Conservation (phyloP, 1,140 invertebrate genomes). For the Phymastichus coffea region DNA sequence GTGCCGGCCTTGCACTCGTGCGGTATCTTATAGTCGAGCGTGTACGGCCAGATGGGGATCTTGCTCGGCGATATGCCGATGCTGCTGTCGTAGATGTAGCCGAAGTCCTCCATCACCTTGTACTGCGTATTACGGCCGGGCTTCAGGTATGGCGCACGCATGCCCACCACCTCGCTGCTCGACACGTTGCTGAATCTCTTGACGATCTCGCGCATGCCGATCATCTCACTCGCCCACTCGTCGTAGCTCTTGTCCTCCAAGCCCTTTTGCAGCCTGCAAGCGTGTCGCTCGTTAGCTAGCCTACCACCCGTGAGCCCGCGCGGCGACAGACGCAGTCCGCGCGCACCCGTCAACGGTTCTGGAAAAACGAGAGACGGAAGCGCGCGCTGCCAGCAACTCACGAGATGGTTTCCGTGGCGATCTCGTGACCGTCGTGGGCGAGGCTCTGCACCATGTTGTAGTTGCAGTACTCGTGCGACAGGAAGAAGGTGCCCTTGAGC, state of each 20-base stretch:
- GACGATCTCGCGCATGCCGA: slow-evolving; percentile 88
- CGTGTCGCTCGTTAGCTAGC: neutral
- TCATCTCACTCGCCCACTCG: slow-evolving; percentile 91
- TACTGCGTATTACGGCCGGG: slow-evolving; percentile 90
- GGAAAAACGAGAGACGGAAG: no score
- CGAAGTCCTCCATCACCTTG: slow-evolving; percentile 88
- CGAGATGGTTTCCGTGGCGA: slow-evolving; percentile 87
- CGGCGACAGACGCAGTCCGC: no score
- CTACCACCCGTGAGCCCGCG: no score
- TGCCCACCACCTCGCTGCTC: slow-evolving; percentile 78
- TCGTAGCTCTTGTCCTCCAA: slow-evolving; percentile 86
- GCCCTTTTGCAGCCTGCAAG: slow-evolving; percentile 66
- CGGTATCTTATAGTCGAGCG: slow-evolving; percentile 86
- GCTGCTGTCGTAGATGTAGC: slow-evolving; percentile 90
- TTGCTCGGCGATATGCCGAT: slow-evolving; percentile 80
- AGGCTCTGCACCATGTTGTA: slow-evolving; percentile 89
- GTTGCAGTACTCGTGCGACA: slow-evolving; percentile 93
- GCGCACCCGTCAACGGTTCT: no score
- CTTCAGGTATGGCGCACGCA: slow-evolving; percentile 87
- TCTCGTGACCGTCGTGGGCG: slow-evolving; percentile 87
- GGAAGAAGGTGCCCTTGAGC: slow-evolving; percentile 90
- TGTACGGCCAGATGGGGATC: slow-evolving; percentile 92
- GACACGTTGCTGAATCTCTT: slow-evolving; percentile 81
- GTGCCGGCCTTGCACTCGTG: slow-evolving; percentile 90
- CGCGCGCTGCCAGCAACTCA: slow-evolving; percentile 58